A percentile compares a stretch with the other conserved stretches of the same genome.
Conservation (phyloP, 2,797 vertebrate species). For the Mus spretus region DNA sequence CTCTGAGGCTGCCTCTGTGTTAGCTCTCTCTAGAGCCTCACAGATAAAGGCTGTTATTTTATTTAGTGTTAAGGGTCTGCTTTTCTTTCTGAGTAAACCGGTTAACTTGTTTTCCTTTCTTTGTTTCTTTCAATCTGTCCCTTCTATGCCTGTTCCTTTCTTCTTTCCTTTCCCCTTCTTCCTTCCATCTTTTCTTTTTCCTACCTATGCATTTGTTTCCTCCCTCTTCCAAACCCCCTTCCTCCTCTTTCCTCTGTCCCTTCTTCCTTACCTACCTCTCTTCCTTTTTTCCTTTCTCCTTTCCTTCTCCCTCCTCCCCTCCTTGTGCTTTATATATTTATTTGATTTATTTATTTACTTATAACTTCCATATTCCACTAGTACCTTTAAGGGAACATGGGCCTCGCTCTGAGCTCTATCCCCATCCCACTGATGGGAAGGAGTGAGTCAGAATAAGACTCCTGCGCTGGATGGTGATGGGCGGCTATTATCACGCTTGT, state of each 20-base stretch:
- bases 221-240: too few species aligned
- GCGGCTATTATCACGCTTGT: constrained; percentile 72
- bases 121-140: not conserved
- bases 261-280: not conserved
- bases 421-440: constrained; percentile 16
- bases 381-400: constrained; percentile 5
- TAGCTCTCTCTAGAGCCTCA: not conserved
- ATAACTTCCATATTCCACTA: not conserved
- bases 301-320: not conserved
- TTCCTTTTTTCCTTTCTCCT: not conserved
- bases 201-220: not conserved
- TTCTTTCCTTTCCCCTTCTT: too few species aligned
- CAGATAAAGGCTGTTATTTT: not conserved
- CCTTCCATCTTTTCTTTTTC: not conserved
- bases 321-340: not conserved
- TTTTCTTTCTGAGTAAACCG: not conserved
- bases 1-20: not conserved
- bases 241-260: not conserved
- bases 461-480: constrained; percentile 44
- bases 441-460: constrained; percentile 53
- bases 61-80: not conserved
- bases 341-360: too few species aligned
- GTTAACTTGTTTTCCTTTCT: not conserved
- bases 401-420: not conserved
- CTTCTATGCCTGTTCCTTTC: too few species aligned